Conservation (phyloP, 2,113 vertebrate species). For the Leptodactylus fuscus region DNA sequence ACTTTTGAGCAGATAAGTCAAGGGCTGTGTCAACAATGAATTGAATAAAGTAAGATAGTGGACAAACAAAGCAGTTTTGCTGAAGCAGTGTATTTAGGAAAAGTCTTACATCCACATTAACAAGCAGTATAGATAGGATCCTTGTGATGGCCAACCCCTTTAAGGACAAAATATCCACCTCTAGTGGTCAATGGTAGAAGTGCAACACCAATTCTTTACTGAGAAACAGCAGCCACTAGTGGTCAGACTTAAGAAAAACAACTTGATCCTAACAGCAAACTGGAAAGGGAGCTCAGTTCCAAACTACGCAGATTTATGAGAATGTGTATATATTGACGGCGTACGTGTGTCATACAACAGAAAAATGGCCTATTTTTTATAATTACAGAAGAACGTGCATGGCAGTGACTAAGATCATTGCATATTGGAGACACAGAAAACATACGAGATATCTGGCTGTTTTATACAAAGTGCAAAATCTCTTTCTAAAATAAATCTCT, state of each 20-base stretch:
- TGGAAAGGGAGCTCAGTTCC: background rate
- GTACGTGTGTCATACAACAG: background rate
- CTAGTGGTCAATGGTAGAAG: background rate
- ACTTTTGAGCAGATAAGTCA: too few species aligned
- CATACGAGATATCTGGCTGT: background rate
- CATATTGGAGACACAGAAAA: background rate
- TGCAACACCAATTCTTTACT: background rate
- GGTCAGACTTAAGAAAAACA: background rate
- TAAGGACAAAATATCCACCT: too few species aligned
- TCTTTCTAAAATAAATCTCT: slow-evolving; percentile 40
- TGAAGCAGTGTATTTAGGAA: too few species aligned
- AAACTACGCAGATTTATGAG: background rate
- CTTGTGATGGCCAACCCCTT: too few species aligned
- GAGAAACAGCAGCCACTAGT: background rate
- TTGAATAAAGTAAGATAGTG: too few species aligned
- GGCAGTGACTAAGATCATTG: background rate
- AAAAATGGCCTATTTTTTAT: background rate
- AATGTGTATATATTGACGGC: background rate
- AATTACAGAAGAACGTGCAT: background rate
- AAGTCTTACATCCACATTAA: too few species aligned
- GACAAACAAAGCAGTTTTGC: too few species aligned
- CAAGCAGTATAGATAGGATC: too few species aligned
- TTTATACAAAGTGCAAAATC: slow-evolving; percentile 29
- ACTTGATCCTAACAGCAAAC: background rate
- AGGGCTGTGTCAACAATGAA: too few species aligned